These are phyloP conservation scores for Arothron firmamentum DNA, from an alignment of 2,113 vertebrate species.

Conservation along the genomic window DNA sequence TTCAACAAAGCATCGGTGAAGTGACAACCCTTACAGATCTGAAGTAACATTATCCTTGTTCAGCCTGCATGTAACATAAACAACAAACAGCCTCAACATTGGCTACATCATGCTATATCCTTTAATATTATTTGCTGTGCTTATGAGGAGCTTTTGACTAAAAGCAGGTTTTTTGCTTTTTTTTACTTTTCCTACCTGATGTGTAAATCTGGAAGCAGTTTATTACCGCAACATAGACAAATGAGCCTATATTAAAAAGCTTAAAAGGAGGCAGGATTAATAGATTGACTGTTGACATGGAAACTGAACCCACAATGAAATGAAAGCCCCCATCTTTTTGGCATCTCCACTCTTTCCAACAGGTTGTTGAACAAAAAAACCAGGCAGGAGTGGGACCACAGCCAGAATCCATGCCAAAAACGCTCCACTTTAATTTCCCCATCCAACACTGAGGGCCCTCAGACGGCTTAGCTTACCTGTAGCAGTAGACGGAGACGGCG, in stretches of 20 bases:
- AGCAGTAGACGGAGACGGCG: conserved; percentile 85
- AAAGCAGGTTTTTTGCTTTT: too few species aligned
- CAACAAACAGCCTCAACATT: neutral
- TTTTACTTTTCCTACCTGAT: neutral
- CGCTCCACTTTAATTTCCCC: neutral
- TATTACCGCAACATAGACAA: too few species aligned
- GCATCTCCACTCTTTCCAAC: neutral
- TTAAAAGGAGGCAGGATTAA: too few species aligned
- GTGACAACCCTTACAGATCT: neutral
- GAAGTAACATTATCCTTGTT: neutral
- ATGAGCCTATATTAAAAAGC: too few species aligned
- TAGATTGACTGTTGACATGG: too few species aligned
- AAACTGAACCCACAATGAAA: neutral
- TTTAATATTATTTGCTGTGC: neutral
- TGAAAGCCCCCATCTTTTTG: neutral
- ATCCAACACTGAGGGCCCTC: neutral
- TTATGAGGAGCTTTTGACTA: neutral
- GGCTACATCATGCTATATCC: too few species aligned
- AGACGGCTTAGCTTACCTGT: conserved; percentile 76
- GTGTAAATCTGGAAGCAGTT: neutral
- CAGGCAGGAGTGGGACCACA: neutral
- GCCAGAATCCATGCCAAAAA: neutral
- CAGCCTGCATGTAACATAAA: neutral
- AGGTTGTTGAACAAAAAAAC: neutral
- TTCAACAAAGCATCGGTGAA: neutral